Evolutionary conservation across 2,888 invertebrate genomes (phyloP), one percentile per base, ranked within the genome.

Genomic region (Atethmia centrago): DNA sequence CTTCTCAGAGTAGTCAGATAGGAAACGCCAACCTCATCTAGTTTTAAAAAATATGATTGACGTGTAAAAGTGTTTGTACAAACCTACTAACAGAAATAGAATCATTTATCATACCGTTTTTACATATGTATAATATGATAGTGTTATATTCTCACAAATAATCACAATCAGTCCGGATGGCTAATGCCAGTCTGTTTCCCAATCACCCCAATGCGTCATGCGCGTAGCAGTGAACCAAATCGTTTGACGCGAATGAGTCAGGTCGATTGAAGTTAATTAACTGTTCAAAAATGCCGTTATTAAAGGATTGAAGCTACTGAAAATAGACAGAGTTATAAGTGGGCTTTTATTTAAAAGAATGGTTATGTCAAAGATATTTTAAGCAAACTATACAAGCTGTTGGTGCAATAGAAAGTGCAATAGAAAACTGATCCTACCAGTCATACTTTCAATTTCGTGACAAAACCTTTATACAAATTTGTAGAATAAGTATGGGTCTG

Each of bases 141-240:
- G n/a, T 40, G 21, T 36, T 21, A 3, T 1, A 58, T 36, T 21
- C 31, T 21, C 7, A 1, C 21, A 21, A 14, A 0, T 21, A 1
- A 36, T 36, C 36, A n/a, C n/a, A n/a, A n/a, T n/a, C 36, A 59
- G 36, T 21, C 40, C 21, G 31, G 42, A 47, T 47, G 16, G 25
- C 2, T 28, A 19, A 21, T 49, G 16, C 9, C 21, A 12, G 74
- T 36, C 36, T 36, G 51, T 47, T 53, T 28, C 64, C 28, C 36
- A 75, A 56, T 67, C 31, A 56, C 58, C 31, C 56, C 53, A 19
- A 47, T 77, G 82, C 31, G 82, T 79, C 79, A 82, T 70, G 49
- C 47, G 31, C 58, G 62, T 62, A 55, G 21, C 77, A 58, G 25
- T 61, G 65, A 70, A 77, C 56, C 36, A 21, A 49, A 69, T 21